phyloP scores from a whole-genome alignment of 2,113 vertebrate species.

The Chinchilla lanigera region DNA sequence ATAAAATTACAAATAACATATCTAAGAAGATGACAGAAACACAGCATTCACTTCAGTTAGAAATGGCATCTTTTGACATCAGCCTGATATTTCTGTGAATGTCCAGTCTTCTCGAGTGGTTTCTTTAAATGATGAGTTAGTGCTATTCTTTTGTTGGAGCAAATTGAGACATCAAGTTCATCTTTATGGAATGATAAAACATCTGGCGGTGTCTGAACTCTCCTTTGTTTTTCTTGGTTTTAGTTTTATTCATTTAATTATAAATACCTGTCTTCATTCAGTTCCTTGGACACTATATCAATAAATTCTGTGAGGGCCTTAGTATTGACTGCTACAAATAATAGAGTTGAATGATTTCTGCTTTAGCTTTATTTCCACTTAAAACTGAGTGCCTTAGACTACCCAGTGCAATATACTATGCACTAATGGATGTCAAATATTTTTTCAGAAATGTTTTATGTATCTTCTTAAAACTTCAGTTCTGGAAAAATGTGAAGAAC shows the following conservation, averaged over 20 bases:
- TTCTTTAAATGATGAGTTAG: conserved; percentile 73
- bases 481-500: neutral
- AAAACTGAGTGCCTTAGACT: neutral
- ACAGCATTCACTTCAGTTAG: conserved; percentile 61
- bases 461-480: neutral
- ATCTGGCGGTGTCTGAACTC: conserved; percentile 14
- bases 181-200: conserved; percentile 68
- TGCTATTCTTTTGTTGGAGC: conserved; percentile 41
- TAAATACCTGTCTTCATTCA: neutral
- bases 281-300: neutral
- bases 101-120: conserved; percentile 71
- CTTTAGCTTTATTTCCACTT: conserved; percentile 39
- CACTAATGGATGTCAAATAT: neutral
- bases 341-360: neutral
- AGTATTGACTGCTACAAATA: conserved; percentile 23
- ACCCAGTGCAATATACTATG: neutral
- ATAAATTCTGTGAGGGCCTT: neutral
- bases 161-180: conserved; percentile 64
- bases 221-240: conserved; percentile 60
- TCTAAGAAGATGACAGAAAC: conserved; percentile 65
- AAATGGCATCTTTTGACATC: conserved; percentile 71
- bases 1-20: conserved; percentile 63
- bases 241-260: conserved; percentile 5
- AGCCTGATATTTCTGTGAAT: conserved; percentile 72
- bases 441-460: neutral